A percentile compares a stretch with the other conserved stretches of the same genome.
Conservation (phyloP, 2,797 vertebrate species). For the Sebastes taczanowskii region DNA sequence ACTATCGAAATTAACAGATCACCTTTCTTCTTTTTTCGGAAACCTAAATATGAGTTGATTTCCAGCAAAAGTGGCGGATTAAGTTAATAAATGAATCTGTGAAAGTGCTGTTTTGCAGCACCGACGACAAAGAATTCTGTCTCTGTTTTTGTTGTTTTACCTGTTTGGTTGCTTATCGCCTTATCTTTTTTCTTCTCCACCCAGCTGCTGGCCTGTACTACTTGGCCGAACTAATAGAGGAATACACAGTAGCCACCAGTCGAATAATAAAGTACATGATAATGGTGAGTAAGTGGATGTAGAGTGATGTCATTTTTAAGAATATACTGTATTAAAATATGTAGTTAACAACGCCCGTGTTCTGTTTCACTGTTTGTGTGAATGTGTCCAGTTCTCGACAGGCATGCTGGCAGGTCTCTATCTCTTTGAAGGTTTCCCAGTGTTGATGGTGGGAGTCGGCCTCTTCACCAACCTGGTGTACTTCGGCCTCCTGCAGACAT, state of each 20-base stretch:
- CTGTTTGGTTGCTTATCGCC: background rate
- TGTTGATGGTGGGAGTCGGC: slow-evolving; percentile 88
- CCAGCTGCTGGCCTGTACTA: slow-evolving; percentile 95
- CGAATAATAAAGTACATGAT: slow-evolving; percentile 99
- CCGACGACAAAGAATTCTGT: background rate
- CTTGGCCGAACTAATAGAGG: slow-evolving; percentile 95
- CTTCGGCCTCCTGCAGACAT: slow-evolving; percentile 93
- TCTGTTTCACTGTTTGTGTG: background rate
- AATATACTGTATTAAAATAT: background rate
- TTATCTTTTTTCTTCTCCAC: slow-evolving; percentile 8
- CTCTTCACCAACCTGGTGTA: slow-evolving; percentile 98
- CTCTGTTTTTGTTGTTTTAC: background rate
- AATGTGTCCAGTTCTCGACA: slow-evolving; percentile 70
- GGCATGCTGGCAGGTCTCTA: slow-evolving; percentile 89
- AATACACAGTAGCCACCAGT: slow-evolving; percentile 94
- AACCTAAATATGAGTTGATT: background rate
- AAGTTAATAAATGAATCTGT: background rate
- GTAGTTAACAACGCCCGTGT: rapidly evolving
- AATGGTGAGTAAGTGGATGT: slow-evolving; percentile 85
- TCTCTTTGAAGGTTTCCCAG: slow-evolving; percentile 91
- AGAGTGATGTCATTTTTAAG: background rate
- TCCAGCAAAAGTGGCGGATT: background rate
- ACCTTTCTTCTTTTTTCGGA: background rate
- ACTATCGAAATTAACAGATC: too few relatives aligned
- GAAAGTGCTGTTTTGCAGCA: background rate